Evolutionary conservation across 1,140 invertebrate genomes (phyloP).

Genomic region (Philaenus spumarius): DNA sequence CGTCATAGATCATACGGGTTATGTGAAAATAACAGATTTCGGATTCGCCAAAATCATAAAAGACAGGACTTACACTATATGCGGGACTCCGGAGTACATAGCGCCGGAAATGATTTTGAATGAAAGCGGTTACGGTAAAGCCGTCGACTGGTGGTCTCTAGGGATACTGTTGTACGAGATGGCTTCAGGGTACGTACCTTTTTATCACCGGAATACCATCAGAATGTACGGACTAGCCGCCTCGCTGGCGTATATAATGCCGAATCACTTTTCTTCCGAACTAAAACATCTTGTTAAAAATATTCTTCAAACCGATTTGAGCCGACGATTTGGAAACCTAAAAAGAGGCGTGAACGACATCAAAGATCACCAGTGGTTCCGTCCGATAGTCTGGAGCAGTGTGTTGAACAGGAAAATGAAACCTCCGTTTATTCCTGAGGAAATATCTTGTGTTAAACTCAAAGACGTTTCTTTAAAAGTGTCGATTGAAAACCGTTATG

Average conservation of each 20-base stretch:
- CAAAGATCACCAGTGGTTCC: no score
- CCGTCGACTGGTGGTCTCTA: slow-evolving; percentile 96
- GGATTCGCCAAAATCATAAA: slow-evolving; percentile 19
- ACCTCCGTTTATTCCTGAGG: no score
- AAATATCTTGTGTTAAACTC: no score
- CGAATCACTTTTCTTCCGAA: slow-evolving; percentile 59
- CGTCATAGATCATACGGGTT: slow-evolving; percentile 74
- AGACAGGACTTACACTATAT: slow-evolving; percentile 76
- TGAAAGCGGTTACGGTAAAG: slow-evolving; percentile 91
- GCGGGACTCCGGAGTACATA: slow-evolving; percentile 93
- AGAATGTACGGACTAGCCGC: slow-evolving; percentile 89
- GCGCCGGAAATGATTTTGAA: slow-evolving; percentile 92
- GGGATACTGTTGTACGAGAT: slow-evolving; percentile 84
- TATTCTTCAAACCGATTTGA: slow-evolving; percentile 77
- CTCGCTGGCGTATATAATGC: slow-evolving; percentile 62
- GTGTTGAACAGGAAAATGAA: no score
- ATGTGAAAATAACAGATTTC: slow-evolving; percentile 38
- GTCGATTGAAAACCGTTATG: no score
- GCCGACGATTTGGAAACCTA: slow-evolving; percentile 84
- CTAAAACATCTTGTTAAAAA: slow-evolving; percentile 82
- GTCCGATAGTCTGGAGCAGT: no score
- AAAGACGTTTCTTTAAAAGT: no score
- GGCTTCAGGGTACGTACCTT: slow-evolving; percentile 76
- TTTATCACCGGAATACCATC: slow-evolving; percentile 73
- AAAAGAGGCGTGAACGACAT: no score